Percentiles rank a stretch among this genome's conserved stretches.
These are phyloP conservation scores for Cheilosia vernalis DNA, from an alignment of 2,888 invertebrate species.

Conservation along the genomic window DNA sequence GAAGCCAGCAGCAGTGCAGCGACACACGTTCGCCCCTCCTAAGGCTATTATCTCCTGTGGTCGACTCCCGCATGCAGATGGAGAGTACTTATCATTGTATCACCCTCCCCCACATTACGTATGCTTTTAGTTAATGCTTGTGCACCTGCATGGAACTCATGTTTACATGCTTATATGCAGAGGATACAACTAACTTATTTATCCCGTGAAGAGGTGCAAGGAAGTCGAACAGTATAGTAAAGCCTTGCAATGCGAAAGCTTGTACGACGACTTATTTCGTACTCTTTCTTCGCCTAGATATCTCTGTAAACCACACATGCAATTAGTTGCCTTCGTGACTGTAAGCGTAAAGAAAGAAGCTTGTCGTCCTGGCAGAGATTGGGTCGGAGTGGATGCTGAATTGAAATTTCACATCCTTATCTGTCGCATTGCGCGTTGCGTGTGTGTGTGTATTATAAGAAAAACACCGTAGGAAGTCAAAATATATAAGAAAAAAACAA, in stretches of 20 bases:
- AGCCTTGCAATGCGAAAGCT: not conserved
- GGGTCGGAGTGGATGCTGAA: conserved; percentile 19
- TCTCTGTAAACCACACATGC: conserved; percentile 34
- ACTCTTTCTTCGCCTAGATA: conserved; percentile 15
- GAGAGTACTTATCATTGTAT: conserved; percentile 39
- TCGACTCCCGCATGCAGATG: conserved; percentile 43
- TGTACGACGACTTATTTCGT: conserved; percentile 55
- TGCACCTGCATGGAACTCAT: conserved; percentile 33
- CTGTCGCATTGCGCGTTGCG: conserved; percentile 63
- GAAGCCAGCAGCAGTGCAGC: conserved; percentile 3
- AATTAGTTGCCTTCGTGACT: conserved; percentile 60
- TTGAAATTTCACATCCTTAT: conserved; percentile 60
- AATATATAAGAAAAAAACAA: no score
- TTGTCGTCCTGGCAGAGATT: conserved; percentile 1
- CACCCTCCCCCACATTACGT: conserved; percentile 49
- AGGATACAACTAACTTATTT: conserved; percentile 61
- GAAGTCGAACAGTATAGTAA: conserved; percentile 48
- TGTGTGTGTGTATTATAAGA: no score
- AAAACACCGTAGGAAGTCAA: no score
- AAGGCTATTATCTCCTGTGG: conserved; percentile 71
- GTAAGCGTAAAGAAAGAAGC: conserved; percentile 2
- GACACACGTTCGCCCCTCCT: conserved; percentile 21
- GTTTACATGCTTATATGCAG: conserved; percentile 32
- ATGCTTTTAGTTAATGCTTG: conserved; percentile 53
- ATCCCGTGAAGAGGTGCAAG: conserved; percentile 40